Conservation (phyloP, 2,113 vertebrate genomes). For the Climacteris rufus region DNA sequence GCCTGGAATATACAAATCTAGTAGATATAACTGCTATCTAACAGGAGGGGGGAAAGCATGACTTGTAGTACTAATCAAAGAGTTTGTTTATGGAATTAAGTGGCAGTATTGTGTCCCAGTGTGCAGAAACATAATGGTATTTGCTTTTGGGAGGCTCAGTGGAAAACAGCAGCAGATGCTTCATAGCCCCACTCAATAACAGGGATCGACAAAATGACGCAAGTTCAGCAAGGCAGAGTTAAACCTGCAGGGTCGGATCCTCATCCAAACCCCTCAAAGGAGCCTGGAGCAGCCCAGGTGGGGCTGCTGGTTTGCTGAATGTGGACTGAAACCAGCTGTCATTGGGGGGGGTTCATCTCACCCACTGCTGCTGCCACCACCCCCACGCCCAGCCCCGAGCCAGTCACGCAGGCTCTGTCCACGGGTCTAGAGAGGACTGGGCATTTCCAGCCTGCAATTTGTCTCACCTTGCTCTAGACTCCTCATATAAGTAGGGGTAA, state of each 20-base stretch:
- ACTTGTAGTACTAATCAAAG: not conserved
- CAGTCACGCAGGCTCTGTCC: not conserved
- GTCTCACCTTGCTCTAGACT: not conserved
- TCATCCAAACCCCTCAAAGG: not conserved
- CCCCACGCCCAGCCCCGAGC: fast-evolving
- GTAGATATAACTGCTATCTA: not conserved
- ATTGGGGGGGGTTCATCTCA: not conserved
- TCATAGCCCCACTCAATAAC: not conserved
- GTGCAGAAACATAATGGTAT: not conserved
- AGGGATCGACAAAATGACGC: fast-evolving
- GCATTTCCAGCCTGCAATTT: not conserved
- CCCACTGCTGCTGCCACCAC: not conserved
- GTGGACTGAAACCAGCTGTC: not conserved
- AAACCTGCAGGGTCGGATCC: not conserved
- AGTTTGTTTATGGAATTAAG: not conserved
- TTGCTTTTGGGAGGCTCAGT: not conserved
- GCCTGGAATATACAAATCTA: not conserved
- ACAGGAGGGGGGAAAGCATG: fast-evolving
- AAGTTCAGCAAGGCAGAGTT: not conserved
- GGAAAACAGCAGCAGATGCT: not conserved
- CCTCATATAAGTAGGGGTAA: not conserved
- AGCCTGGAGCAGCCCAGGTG: not conserved
- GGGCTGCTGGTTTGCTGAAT: not conserved
- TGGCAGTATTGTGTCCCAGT: fast-evolving
- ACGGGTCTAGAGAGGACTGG: too few relatives aligned